These are phyloP conservation scores for Scolopax bukidnonensis DNA, from an alignment of 2,797 vertebrate species.

Conservation along the genomic window DNA sequence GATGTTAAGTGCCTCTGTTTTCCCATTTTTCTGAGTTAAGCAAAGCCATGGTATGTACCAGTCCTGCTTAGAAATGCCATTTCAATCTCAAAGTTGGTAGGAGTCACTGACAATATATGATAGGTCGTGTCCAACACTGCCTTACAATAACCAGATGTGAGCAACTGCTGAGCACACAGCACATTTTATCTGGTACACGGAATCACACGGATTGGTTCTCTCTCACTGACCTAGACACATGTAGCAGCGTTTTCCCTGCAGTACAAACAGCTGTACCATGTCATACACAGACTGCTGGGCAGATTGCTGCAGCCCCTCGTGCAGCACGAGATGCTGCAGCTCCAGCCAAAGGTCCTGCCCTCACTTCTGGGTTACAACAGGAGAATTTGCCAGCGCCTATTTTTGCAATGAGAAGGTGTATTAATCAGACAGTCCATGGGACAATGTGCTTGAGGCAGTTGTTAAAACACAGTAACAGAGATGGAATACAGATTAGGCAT, in stretches of 20 bases:
- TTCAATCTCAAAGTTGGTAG: neutral
- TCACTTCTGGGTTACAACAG: neutral
- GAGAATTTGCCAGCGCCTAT: neutral
- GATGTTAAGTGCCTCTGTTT: neutral
- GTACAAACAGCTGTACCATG: neutral
- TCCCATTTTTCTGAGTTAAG: neutral
- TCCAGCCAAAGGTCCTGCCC: neutral
- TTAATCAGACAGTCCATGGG: neutral
- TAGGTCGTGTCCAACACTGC: rapidly evolving
- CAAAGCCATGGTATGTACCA: neutral
- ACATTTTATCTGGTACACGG: neutral
- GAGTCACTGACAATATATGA: rapidly evolving
- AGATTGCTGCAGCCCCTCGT: neutral
- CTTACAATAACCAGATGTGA: neutral
- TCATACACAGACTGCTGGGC: neutral
- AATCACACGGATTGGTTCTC: rapidly evolving
- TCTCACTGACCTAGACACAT: rapidly evolving
- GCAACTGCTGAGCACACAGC: neutral
- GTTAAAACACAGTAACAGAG: neutral
- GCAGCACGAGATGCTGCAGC: neutral
- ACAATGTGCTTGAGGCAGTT: neutral
- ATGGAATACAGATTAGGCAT: neutral
- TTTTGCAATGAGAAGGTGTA: neutral
- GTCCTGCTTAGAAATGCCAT: neutral
- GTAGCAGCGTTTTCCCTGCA: neutral